These are phyloP conservation scores for Thryonomys swinderianus DNA, from an alignment of 2,113 vertebrate species.

Conservation along the genomic window DNA sequence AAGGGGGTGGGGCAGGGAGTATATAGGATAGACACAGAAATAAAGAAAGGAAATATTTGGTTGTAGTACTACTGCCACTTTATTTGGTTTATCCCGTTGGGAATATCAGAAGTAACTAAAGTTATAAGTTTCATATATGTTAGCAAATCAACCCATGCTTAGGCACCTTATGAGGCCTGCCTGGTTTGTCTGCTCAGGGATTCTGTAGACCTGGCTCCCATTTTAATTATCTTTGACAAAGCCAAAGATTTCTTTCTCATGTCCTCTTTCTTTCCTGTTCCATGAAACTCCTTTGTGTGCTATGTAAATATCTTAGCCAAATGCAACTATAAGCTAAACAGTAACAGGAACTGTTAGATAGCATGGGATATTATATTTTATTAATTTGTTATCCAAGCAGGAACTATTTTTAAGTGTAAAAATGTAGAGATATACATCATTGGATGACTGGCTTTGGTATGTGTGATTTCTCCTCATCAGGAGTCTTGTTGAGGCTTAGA, in stretches of 20 bases:
- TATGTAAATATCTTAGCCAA: constrained; percentile 27
- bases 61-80: too few relatives aligned
- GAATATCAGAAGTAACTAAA: neutral
- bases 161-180: neutral
- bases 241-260: neutral
- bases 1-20: neutral
- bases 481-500: neutral
- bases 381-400: neutral
- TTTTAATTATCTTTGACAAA: neutral
- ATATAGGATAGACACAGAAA: neutral
- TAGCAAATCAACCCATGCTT: neutral
- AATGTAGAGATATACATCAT: neutral
- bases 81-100: neutral
- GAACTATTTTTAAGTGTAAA: neutral
- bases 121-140: neutral
- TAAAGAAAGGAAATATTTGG: neutral
- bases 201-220: neutral
- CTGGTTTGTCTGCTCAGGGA: neutral
- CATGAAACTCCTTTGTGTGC: constrained; percentile 38
- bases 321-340: neutral
- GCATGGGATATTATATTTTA: neutral
- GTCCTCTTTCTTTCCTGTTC: constrained; percentile 44
- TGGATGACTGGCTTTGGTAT: neutral
- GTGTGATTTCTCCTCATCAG: neutral
- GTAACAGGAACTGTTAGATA: neutral